Base-by-base conservation (phyloP, 2,113 vertebrate genomes). In the Colaptes auratus region DNA sequence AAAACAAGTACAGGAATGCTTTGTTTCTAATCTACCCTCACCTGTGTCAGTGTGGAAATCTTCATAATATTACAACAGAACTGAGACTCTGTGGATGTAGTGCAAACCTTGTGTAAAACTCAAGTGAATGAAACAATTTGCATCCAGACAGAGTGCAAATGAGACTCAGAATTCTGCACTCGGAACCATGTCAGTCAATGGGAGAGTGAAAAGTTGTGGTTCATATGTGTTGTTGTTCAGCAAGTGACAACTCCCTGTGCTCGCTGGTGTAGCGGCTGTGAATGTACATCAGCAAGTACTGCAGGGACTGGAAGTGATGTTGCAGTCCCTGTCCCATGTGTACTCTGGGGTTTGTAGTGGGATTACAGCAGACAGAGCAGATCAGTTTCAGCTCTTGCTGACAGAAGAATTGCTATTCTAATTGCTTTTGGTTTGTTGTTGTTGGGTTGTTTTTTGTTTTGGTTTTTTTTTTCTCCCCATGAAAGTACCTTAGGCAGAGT, bases 221-320 rank as follows among this genome's bases (percentile, higher is more conserved):
- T 39, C 0, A 0, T 9, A 1, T 0, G 15, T 23, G 20, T 0
- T 31, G 36, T 14, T 23, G 64, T 15, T 55, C 3, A 4, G 50
- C 30, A 36, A 50, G 50, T 5, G 64, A 36, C 31, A 73, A 2
- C 3, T 12, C 44, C 35, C 30, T 23, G 31, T 30, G 50, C 78
- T 66, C 2, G 2, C 44, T 61, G 61, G 4, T 56, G 39, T 12
- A 53, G 28, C 21, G 78, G 74, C 81, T 0, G 0, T 13, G 65
- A 35, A 11, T 12, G 23, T 16, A 13, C n/a, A 36, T 3, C 52
- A 61, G 66, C 31, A 16, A 53, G 11, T 4, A 4, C 67, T 48
- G 39, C 86, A 53, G 81, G 18, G 31, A 33, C 19, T 88, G 72
- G 35, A 67, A 53, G 69, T 5, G 12, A 19, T 9, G 8, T 4